Conservation (phyloP, 1,140 invertebrate species). For the Cheumatopsyche charites region DNA sequence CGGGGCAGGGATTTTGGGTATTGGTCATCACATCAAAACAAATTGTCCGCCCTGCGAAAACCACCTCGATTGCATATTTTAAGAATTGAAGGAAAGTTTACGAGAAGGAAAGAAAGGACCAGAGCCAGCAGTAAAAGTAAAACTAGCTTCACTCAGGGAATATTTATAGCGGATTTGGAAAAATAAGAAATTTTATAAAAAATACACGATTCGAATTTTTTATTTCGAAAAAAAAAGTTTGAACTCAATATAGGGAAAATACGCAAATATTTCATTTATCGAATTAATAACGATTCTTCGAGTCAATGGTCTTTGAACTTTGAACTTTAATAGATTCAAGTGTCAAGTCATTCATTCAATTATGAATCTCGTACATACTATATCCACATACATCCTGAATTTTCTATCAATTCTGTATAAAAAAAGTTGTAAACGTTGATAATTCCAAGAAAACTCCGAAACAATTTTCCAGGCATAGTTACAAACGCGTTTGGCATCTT, state of each 20-base stretch:
- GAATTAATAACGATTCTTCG: slow-evolving; percentile 2
- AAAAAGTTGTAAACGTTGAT: neutral
- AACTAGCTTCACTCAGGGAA: too few species aligned
- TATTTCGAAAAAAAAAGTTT: too few species aligned
- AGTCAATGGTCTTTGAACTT: slow-evolving; percentile 25
- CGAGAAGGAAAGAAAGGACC: neutral
- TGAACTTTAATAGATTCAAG: slow-evolving; percentile 33
- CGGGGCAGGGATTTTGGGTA: neutral
- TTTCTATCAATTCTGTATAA: neutral
- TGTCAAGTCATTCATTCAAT: slow-evolving; percentile 35
- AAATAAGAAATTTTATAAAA: too few species aligned
- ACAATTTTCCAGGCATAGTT: too few species aligned
- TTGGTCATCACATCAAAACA: slow-evolving; percentile 24
- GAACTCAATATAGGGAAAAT: too few species aligned
- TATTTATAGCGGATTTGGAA: too few species aligned
- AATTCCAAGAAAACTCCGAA: neutral
- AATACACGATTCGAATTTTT: too few species aligned
- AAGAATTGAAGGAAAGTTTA: neutral
- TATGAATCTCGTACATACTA: slow-evolving; percentile 12
- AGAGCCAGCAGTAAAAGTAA: neutral
- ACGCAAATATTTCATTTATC: too few species aligned
- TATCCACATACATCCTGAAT: too few species aligned
- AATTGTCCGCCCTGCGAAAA: slow-evolving; percentile 2
- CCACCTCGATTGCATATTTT: slow-evolving; percentile 11
- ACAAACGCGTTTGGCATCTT: neutral